These are phyloP conservation scores for Bilobella aurantiaca DNA, from an alignment of 1,140 invertebrate species.

Conservation along the genomic window DNA sequence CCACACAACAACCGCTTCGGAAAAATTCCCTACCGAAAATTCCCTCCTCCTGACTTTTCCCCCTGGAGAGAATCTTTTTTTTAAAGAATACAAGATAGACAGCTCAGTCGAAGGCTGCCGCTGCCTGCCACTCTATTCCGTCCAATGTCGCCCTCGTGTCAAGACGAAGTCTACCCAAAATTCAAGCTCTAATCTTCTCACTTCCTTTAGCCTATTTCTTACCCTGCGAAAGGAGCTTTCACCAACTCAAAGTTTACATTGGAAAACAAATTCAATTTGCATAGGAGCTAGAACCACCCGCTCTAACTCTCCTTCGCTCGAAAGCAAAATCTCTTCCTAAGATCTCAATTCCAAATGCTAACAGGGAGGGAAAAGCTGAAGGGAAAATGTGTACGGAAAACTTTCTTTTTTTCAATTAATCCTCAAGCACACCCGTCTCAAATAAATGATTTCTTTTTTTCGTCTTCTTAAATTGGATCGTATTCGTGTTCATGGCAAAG, in stretches of 20 bases:
- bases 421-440: no score
- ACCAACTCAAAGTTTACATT: conserved; percentile 1
- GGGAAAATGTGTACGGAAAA: no score
- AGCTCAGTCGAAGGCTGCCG: background rate
- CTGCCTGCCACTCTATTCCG: background rate
- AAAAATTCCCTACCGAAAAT: background rate
- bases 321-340: background rate
- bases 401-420: no score
- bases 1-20: background rate
- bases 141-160: background rate
- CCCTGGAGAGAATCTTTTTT: background rate
- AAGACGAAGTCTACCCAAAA: background rate
- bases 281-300: no score
- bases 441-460: no score
- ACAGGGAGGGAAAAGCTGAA: no score
- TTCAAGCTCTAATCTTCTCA: background rate
- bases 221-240: background rate
- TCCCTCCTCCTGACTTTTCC: background rate
- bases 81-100: background rate
- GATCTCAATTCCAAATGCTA: background rate
- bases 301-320: background rate
- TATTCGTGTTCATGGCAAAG: no score
- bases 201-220: background rate
- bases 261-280: conserved; percentile 4
- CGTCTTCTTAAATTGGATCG: no score